Conservation (phyloP, 2,113 vertebrate genomes). For the Psophia crepitans region DNA sequence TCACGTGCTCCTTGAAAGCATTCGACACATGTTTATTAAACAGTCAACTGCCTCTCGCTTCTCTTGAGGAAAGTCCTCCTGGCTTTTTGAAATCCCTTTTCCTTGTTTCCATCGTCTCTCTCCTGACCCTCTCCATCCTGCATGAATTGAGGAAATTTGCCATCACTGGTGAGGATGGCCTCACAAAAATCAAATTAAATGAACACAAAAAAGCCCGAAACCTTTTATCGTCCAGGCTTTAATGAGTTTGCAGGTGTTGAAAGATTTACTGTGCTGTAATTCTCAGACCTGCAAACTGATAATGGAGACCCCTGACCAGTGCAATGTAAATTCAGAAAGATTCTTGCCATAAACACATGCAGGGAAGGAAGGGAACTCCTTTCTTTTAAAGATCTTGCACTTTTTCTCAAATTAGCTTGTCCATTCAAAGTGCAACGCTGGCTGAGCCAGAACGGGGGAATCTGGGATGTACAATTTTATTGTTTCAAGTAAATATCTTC, state of each 20-base stretch:
- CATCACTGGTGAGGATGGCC: conserved; percentile 68
- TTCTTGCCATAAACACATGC: conserved; percentile 65
- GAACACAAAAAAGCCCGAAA: conserved; percentile 36
- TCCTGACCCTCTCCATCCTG: not conserved
- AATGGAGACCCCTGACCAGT: conserved; percentile 75
- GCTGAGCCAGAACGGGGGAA: conserved; percentile 43
- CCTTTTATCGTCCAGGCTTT: conserved; percentile 67
- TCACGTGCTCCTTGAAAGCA: not conserved
- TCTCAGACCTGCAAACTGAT: conserved; percentile 75
- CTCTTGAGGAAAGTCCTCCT: conserved; percentile 44
- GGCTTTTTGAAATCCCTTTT: conserved; percentile 50
- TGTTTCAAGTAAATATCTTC: conserved; percentile 83
- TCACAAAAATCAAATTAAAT: conserved; percentile 66
- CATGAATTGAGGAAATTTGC: conserved; percentile 60
- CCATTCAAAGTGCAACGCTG: conserved; percentile 63
- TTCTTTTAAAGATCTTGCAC: conserved; percentile 61
- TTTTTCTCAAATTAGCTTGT: conserved; percentile 75
- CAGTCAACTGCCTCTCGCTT: conserved; percentile 25
- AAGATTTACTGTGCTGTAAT: conserved; percentile 79
- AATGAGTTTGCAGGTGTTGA: conserved; percentile 74
- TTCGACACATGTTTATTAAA: conserved; percentile 36
- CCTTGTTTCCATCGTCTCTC: not conserved
- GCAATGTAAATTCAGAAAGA: conserved; percentile 75
- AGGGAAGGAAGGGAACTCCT: conserved; percentile 58
- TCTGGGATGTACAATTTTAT: conserved; percentile 72